Evolutionary conservation across 35 echinoderm and acorn worm genomes (phyloP).

Genomic region (Chiridota heheva): DNA sequence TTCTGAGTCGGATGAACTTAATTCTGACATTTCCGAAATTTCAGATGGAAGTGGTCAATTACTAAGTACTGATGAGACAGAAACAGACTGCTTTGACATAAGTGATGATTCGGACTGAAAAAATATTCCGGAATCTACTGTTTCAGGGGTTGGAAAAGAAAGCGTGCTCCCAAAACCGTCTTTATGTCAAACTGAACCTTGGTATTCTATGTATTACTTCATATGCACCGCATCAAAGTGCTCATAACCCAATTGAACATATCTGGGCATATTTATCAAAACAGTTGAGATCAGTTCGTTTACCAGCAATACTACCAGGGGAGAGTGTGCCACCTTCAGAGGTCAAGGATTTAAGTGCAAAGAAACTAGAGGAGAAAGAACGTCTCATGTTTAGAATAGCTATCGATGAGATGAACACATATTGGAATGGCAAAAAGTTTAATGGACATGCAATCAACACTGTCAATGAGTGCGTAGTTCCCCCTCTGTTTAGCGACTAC

Average conservation of each 20-base stretch:
- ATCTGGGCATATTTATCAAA: not conserved
- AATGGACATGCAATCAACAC: constrained; percentile 30
- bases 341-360: not conserved
- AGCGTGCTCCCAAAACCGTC: not conserved
- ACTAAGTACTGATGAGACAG: no score
- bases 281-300: constrained; percentile 28
- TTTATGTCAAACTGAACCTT: not conserved
- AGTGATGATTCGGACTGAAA: no score
- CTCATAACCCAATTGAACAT: constrained; percentile 9
- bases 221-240: constrained; percentile 8
- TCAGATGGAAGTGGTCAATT: no score
- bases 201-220: constrained; percentile 14
- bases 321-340: constrained; percentile 36
- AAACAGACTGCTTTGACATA: no score
- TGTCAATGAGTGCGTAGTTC: no score
- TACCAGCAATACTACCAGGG: constrained; percentile 24
- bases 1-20: no score
- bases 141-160: no score
- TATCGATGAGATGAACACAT: constrained; percentile 12
- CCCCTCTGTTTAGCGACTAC: no score
- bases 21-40: no score
- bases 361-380: constrained; percentile 15
- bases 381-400: constrained; percentile 30
- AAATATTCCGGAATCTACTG: no score
- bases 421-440: constrained; percentile 16